phyloP scores from a whole-genome alignment of 2,797 vertebrate genomes.

The Menidia menidia region DNA sequence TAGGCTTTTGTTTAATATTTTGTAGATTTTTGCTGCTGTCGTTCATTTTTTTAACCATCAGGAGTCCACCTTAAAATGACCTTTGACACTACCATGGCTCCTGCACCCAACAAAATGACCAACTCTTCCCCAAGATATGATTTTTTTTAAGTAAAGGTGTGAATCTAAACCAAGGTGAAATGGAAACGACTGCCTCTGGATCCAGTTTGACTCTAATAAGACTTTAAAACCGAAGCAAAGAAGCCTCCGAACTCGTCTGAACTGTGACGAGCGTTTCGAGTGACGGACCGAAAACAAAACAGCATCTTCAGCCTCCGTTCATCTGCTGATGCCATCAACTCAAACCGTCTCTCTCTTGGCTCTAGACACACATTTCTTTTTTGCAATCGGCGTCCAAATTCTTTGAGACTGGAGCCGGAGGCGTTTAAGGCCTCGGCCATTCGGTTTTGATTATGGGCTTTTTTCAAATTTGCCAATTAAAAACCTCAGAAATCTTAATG shows the following conservation, averaged over 20 bases:
- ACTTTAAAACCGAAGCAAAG: slow-evolving; percentile 5
- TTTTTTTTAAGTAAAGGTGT: background rate
- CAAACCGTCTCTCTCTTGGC: slow-evolving; percentile 24
- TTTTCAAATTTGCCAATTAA: too few relatives aligned
- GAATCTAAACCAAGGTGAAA: background rate
- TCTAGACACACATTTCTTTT: slow-evolving; percentile 4
- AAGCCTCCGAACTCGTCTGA: background rate
- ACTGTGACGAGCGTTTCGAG: background rate
- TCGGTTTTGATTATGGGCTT: too few relatives aligned
- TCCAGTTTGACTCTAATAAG: background rate
- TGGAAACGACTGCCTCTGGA: background rate
- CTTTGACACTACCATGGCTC: background rate
- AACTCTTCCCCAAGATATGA: background rate
- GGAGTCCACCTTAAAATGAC: background rate
- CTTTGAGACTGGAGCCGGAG: background rate
- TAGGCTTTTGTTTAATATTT: background rate
- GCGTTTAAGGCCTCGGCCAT: background rate
- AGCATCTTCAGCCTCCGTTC: background rate
- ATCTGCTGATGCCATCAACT: background rate
- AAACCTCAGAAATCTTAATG: background rate
- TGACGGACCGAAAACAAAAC: slow-evolving; percentile 5
- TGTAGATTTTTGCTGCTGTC: background rate
- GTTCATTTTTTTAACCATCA: background rate
- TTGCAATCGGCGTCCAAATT: slow-evolving; percentile 2
- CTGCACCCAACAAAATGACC: background rate